Evolutionary conservation across 2,113 vertebrate species (phyloP).

Genomic region (Actinemys pallida): DNA sequence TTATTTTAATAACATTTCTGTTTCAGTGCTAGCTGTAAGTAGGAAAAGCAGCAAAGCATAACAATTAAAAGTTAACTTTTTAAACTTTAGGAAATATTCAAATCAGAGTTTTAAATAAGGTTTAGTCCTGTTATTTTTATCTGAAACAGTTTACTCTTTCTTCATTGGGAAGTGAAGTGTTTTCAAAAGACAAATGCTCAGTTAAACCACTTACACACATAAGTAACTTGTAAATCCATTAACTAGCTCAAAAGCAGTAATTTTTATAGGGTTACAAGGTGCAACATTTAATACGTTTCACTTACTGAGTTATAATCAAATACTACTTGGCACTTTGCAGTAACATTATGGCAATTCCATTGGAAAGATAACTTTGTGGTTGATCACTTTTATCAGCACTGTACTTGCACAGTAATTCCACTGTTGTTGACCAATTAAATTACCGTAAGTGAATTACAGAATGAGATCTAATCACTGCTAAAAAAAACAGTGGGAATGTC

Average conservation of each 20-base stretch:
- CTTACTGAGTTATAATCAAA: neutral
- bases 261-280: neutral
- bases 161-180: neutral
- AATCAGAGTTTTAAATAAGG: neutral
- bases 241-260: neutral
- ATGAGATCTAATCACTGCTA: neutral
- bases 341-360: neutral
- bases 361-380: neutral
- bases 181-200: neutral
- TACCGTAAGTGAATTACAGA: neutral
- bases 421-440: neutral
- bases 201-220: neutral
- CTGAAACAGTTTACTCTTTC: neutral
- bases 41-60: neutral
- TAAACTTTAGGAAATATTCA: neutral
- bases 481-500: neutral
- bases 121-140: neutral
- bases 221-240: neutral
- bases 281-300: neutral
- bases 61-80: neutral
- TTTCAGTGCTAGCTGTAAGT: neutral
- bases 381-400: neutral
- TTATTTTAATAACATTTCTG: neutral
- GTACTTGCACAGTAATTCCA: neutral
- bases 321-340: neutral